Evolutionary conservation across 2,888 invertebrate species (phyloP), one percentile per base, ranked within the genome.

Genomic region (Acrobasis repandana): DNA sequence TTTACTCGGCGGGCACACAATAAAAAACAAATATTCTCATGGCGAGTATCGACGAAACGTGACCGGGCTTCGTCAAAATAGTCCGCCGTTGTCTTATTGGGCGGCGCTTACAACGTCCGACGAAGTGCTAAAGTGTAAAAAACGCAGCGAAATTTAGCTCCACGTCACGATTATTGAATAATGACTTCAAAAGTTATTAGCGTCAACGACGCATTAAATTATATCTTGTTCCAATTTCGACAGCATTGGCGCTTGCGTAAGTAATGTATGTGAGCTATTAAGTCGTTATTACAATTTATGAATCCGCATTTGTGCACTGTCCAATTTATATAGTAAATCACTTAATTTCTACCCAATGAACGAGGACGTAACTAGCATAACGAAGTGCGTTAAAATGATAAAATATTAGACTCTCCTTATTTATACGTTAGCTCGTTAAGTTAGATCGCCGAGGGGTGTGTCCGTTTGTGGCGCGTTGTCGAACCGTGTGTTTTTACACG

Each of bases 11-110:
- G 83, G 82, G 84, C 90, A 80, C 80, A 85, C 86, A 88, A 88
- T 86, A 91, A 91, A 91, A 92, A 92, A 91, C 91, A 91, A 92
- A 92, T 91, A 92, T 90, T 91, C 92, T 90, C 92, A 91, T 91
- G 90, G 88, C 75, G 83, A 80, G 88, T 88, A 91, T 91, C 91
- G 91, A 90, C 84, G 79, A 86, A 92, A 92, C 92, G 92, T 92
- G 92, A 92, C 92, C 88, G 86, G 88, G 86, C 89, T 88, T 88
- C 91, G 88, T 92, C 91, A 90, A 91, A 92, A 91, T 90, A 89
- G 90, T 84, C 86, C 84, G 82, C 85, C 79, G 88, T 88, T 86
- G 89, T 90, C 87, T 91, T 86, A 84, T 82, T 85, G 88, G 88
- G 85, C 88, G 88, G 90, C 86, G 82, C 84, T 82, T 86, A 85